Evolutionary conservation across 1,140 invertebrate species (phyloP).

Genomic region (Eueides isabella): DNA sequence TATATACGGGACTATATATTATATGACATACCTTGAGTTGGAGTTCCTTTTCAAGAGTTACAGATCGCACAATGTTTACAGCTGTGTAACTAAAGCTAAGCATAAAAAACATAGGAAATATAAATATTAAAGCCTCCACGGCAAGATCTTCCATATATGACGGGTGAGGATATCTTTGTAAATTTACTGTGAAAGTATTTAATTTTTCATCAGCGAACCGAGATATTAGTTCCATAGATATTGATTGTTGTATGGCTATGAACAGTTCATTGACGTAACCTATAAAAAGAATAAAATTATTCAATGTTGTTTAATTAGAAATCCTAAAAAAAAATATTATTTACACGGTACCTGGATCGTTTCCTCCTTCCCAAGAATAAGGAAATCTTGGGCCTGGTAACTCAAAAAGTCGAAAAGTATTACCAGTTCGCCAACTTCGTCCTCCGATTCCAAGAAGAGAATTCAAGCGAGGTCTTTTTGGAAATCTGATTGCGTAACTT

Average conservation of each 20-base stretch:
- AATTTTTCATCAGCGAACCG: constrained; percentile 70
- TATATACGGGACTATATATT: not conserved
- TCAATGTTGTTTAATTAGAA: constrained; percentile 11
- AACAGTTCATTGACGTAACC: constrained; percentile 88
- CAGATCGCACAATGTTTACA: constrained; percentile 88
- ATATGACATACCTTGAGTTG: constrained; percentile 83
- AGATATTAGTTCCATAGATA: constrained; percentile 83
- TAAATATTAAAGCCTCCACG: constrained; percentile 84
- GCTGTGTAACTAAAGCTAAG: constrained; percentile 90
- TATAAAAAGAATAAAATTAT: constrained; percentile 70
- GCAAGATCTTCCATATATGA: constrained; percentile 87
- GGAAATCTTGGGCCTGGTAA: constrained; percentile 85
- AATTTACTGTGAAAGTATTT: constrained; percentile 55
- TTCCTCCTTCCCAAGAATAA: constrained; percentile 68
- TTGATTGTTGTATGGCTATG: constrained; percentile 85
- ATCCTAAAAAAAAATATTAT: not conserved
- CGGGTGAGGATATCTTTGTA: constrained; percentile 90
- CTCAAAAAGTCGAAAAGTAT: constrained; percentile 86
- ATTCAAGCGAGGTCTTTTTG: constrained; percentile 82
- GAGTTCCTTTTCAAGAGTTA: constrained; percentile 85
- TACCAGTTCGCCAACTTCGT: constrained; percentile 85
- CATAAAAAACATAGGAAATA: constrained; percentile 90
- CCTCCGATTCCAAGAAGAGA: constrained; percentile 64
- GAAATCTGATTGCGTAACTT: constrained; percentile 84
- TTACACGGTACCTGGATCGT: constrained; percentile 77